Evolutionary conservation across 2,113 vertebrate genomes (phyloP), one percentile per base, ranked within the genome.

Genomic region (Zosterops lateralis): DNA sequence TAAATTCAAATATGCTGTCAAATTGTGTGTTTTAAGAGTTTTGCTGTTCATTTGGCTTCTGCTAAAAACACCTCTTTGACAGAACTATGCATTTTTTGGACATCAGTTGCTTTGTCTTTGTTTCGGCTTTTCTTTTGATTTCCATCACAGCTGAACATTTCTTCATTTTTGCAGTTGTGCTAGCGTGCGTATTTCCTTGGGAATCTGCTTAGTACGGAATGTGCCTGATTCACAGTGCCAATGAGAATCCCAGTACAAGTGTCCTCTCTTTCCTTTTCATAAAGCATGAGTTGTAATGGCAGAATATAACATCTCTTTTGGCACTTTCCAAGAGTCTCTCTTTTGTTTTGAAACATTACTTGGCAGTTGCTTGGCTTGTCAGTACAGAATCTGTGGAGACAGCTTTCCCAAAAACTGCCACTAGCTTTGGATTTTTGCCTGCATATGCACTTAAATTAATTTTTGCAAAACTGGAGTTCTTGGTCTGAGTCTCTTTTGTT

Each of bases 261-360:
- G 73, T 90, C 44, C 53, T 90, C 83, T 84, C 45, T 77, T 89
- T 62, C 36, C 73, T 87, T 20, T 79, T 95, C 26, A 17, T 57
- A 62, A 81, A 78, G 70, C 25, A 1, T 13, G 72, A 81, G 67
- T 84, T 70, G 61, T 90, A 75, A 75, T 57, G 51, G 50, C 45
- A 91, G 77, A 77, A 61, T 50, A 4, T 89, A 95, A 57, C 66
- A 87, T 92, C 76, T 89, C 71, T 92, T 82, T 94, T 89, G 94
- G 84, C 86, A 82, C 66, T 93, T 83, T 57, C 17, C 87, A 84
- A 76, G 87, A 90, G 53, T 42, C 67, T 87, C 26, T 68, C 62
- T 81, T 83, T 91, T 96, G 84, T 95, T 95, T 96, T 90, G 81
- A 95, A 96, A 95, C 87, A 89, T 45, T 92, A 26, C 85, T 93